Percentiles rank a stretch among this genome's conserved stretches.
phyloP scores from a whole-genome alignment of 2,888 invertebrate genomes.

The Dermolepida albohirtum region DNA sequence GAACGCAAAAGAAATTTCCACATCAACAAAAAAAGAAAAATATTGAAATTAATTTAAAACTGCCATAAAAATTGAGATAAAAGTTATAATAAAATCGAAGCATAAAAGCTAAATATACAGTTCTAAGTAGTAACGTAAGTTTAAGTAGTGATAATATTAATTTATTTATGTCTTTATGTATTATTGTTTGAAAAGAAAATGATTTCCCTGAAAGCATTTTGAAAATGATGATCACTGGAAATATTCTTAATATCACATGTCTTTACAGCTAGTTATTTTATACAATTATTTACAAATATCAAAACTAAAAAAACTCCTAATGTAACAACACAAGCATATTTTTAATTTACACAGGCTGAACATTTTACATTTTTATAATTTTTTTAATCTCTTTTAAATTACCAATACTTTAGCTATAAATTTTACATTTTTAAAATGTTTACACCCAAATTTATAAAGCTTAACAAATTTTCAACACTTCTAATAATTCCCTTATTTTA shows the following conservation, averaged over 20 bases:
- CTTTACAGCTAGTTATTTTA: slow-evolving; percentile 51
- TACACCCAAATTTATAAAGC: too few relatives aligned
- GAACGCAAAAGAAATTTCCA: slow-evolving; percentile 46
- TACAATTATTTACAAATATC: slow-evolving; percentile 50
- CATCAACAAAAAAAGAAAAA: slow-evolving; percentile 32
- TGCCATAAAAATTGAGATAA: slow-evolving; percentile 35
- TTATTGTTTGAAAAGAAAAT: slow-evolving; percentile 28
- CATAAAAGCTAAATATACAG: slow-evolving; percentile 28
- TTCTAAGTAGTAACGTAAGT: slow-evolving; percentile 11
- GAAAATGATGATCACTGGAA: slow-evolving; percentile 49
- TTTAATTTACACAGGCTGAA: slow-evolving; percentile 42
- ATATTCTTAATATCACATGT: slow-evolving; percentile 51
- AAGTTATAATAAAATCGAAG: slow-evolving; percentile 34
- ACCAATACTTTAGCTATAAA: not conserved
- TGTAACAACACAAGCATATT: slow-evolving; percentile 36
- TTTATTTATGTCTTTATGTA: slow-evolving; percentile 8
- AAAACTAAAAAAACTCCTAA: slow-evolving; percentile 35
- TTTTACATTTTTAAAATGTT: not conserved
- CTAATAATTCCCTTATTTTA: too few relatives aligned
- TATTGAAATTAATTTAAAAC: slow-evolving; percentile 33
- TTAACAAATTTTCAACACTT: not conserved
- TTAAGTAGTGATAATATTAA: slow-evolving; percentile 7
- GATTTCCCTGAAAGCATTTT: slow-evolving; percentile 41
- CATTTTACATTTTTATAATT: slow-evolving; percentile 37
- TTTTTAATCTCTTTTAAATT: slow-evolving; percentile 8